Evolutionary conservation across 2,888 invertebrate species (phyloP).

Genomic region (Lingula anatina): DNA sequence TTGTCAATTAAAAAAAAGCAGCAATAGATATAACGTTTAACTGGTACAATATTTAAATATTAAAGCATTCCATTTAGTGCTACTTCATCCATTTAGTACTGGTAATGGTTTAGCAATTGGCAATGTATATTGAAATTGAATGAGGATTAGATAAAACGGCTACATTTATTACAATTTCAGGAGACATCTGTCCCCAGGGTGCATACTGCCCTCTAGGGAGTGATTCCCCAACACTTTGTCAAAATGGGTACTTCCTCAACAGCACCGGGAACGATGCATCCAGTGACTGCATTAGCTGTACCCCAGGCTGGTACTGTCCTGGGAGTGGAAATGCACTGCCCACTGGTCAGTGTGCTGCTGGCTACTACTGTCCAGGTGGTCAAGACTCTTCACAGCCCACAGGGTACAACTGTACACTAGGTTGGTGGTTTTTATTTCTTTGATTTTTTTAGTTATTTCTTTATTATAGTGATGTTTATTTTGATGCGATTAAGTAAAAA

Average conservation of each 20-base stretch:
- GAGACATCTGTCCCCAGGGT: constrained; percentile 38
- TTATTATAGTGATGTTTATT: too few relatives aligned
- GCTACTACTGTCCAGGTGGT: constrained; percentile 45
- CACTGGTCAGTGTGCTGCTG: constrained; percentile 30
- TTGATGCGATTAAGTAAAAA: too few relatives aligned
- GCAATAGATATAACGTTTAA: too few relatives aligned
- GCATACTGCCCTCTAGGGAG: constrained; percentile 32
- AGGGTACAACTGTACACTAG: constrained; percentile 38
- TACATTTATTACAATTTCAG: constrained; percentile 14
- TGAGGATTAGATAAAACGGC: too few relatives aligned
- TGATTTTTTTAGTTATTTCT: too few relatives aligned
- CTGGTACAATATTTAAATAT: too few relatives aligned
- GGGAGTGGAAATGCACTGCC: constrained; percentile 31
- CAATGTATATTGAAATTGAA: too few relatives aligned
- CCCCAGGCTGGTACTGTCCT: constrained; percentile 30
- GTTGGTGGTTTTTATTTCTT: constrained; percentile 13
- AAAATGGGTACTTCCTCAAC: constrained; percentile 28
- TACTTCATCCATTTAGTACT: too few relatives aligned
- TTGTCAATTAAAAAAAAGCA: too few relatives aligned
- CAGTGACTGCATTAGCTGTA: constrained; percentile 28
- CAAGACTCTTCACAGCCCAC: constrained; percentile 26
- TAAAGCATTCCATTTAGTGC: too few relatives aligned
- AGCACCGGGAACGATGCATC: constrained; percentile 28
- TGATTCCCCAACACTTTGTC: constrained; percentile 22
- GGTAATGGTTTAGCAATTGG: too few relatives aligned